Conservation (phyloP, 2,797 vertebrate genomes). For the Nannoperca obscura region DNA sequence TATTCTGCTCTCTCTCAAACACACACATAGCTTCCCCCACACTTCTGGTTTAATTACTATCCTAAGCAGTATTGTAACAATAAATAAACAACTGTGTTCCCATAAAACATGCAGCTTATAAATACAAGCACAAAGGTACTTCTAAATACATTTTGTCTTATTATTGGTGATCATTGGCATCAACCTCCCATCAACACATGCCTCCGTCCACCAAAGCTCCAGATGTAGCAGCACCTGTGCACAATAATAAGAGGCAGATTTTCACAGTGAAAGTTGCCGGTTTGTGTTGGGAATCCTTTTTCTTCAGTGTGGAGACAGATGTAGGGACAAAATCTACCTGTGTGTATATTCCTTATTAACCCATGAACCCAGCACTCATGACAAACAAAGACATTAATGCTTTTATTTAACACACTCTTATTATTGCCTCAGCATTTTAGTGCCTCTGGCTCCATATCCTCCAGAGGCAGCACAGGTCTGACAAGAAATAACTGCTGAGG, state of each 20-base stretch:
- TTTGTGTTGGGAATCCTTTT: neutral
- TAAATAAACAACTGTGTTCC: constrained; percentile 1
- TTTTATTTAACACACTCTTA: constrained; percentile 15
- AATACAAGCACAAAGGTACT: neutral
- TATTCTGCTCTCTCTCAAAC: constrained; percentile 10
- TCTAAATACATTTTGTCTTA: neutral
- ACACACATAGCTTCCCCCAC: neutral
- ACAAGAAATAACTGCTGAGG: constrained; percentile 28
- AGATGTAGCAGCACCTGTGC: neutral
- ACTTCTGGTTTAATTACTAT: neutral
- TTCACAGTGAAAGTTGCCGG: neutral
- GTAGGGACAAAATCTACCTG: neutral
- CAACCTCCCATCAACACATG: neutral
- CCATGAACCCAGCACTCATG: neutral
- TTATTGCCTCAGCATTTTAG: constrained; percentile 14
- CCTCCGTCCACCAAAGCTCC: constrained; percentile 3
- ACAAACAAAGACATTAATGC: neutral
- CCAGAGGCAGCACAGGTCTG: constrained; percentile 4
- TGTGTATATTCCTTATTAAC: neutral
- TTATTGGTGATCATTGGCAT: neutral
- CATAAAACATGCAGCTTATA: constrained; percentile 14
- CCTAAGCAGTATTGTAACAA: neutral
- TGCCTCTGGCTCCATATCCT: constrained; percentile 12
- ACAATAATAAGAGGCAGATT: neutral
- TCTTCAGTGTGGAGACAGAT: neutral